phyloP scores from a whole-genome alignment of 2,113 vertebrate genomes.

The Gnathonemus echidnorhynchus region DNA sequence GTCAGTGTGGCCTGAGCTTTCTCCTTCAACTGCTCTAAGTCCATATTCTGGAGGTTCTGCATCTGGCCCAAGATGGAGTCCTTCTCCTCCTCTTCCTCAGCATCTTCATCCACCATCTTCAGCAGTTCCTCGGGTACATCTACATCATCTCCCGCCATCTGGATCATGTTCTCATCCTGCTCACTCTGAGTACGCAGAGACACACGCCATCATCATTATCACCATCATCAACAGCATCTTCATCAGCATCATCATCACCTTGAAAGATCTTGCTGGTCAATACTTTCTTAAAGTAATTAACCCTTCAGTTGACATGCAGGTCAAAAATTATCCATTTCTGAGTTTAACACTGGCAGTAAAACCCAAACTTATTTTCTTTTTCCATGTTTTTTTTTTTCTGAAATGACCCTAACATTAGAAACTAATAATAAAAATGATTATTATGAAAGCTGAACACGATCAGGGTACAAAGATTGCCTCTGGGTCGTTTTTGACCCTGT shows the following conservation, averaged over 20 bases:
- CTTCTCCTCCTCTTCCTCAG: slow-evolving; percentile 73
- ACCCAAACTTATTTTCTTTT: neutral
- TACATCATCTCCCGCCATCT: slow-evolving; percentile 73
- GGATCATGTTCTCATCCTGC: slow-evolving; percentile 71
- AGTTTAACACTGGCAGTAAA: neutral
- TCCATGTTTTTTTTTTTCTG: neutral
- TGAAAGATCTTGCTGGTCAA: neutral
- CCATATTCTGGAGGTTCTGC: slow-evolving; percentile 75
- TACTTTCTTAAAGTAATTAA: neutral
- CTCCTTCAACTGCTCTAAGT: slow-evolving; percentile 72
- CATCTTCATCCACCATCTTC: slow-evolving; percentile 75
- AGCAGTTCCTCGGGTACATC: slow-evolving; percentile 71
- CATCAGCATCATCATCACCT: neutral
- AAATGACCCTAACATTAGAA: neutral
- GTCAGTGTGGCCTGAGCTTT: slow-evolving; percentile 71
- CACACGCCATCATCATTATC: neutral
- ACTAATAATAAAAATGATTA: neutral
- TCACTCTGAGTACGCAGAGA: slow-evolving; percentile 59
- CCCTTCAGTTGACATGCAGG: neutral
- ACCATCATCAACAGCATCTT: neutral
- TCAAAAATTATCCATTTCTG: neutral
- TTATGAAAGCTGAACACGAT: neutral
- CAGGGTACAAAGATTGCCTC: neutral
- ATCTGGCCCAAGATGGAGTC: slow-evolving; percentile 70
- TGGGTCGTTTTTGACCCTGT: neutral